Evolutionary conservation across 2,113 vertebrate genomes (phyloP).

Genomic region (Cyprinodon tularosa): DNA sequence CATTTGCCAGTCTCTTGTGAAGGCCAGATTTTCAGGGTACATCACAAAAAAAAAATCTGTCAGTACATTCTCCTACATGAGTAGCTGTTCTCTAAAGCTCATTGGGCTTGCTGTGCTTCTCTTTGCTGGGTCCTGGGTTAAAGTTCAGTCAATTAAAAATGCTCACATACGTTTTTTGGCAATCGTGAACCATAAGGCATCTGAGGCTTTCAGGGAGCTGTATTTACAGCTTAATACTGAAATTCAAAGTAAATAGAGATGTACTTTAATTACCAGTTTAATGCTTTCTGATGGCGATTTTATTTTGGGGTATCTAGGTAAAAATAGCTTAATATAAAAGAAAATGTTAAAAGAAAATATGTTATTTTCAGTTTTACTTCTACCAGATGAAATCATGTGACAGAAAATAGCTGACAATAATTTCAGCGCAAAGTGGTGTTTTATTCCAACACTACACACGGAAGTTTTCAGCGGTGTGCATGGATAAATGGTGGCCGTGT

Average conservation of each 20-base stretch:
- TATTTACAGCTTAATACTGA: background rate
- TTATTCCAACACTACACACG: constrained; percentile 31
- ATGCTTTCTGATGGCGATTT: background rate
- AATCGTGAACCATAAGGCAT: no score
- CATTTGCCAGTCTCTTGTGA: no score
- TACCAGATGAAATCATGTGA: background rate
- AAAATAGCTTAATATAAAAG: background rate
- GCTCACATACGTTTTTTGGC: no score
- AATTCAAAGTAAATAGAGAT: background rate
- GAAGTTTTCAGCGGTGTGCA: constrained; percentile 25
- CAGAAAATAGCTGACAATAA: background rate
- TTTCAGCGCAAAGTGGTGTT: constrained; percentile 27
- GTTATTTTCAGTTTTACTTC: background rate
- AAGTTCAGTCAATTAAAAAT: no score
- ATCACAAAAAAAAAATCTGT: no score
- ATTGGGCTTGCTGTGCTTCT: no score
- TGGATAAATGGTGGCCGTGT: constrained; percentile 37
- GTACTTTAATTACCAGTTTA: background rate
- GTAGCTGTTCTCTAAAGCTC: no score
- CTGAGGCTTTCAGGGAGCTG: background rate
- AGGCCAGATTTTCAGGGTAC: no score
- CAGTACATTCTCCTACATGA: no score
- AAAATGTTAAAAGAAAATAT: background rate
- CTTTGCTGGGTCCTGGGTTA: no score
- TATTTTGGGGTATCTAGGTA: background rate